phyloP scores from a whole-genome alignment of 2,888 invertebrate species.

The Nomada ruficornis region DNA sequence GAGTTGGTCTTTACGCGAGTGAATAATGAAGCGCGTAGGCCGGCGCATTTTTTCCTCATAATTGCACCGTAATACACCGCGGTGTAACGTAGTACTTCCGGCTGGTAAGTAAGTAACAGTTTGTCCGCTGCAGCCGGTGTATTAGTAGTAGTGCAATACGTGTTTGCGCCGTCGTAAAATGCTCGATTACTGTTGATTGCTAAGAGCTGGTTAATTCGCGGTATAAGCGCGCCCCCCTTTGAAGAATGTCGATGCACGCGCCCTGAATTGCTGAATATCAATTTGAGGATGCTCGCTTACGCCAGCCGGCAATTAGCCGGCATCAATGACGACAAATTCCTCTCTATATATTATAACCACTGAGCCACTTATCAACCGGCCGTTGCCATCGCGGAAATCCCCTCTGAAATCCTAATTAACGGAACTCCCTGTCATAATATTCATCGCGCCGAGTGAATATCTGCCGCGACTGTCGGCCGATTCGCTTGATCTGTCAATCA shows the following conservation, averaged over 20 bases:
- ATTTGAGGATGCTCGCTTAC: constrained; percentile 22
- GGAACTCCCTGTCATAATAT: not conserved
- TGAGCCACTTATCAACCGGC: not conserved
- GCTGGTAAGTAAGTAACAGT: constrained; percentile 26
- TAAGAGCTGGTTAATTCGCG: constrained; percentile 15
- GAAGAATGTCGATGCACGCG: constrained; percentile 36
- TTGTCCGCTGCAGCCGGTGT: constrained; percentile 16
- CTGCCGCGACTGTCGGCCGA: not conserved
- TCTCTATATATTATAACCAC: constrained; percentile 12
- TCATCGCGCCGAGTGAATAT: not conserved
- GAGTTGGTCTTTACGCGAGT: constrained; percentile 32
- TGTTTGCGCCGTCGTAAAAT: constrained; percentile 27
- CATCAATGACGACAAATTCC: constrained; percentile 30
- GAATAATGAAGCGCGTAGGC: constrained; percentile 46
- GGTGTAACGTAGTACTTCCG: constrained; percentile 41
- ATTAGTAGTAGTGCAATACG: constrained; percentile 5
- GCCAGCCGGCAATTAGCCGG: constrained; percentile 13
- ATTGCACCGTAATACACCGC: constrained; percentile 38
- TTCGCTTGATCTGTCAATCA: not conserved
- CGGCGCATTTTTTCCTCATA: constrained; percentile 35
- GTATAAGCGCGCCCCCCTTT: constrained; percentile 3
- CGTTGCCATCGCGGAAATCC: not conserved
- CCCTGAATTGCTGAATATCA: constrained; percentile 38
- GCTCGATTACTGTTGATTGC: constrained; percentile 49
- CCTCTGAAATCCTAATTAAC: constrained; percentile 12